phyloP scores from a whole-genome alignment of 1,140 invertebrate species.

The Maniola jurtina region DNA sequence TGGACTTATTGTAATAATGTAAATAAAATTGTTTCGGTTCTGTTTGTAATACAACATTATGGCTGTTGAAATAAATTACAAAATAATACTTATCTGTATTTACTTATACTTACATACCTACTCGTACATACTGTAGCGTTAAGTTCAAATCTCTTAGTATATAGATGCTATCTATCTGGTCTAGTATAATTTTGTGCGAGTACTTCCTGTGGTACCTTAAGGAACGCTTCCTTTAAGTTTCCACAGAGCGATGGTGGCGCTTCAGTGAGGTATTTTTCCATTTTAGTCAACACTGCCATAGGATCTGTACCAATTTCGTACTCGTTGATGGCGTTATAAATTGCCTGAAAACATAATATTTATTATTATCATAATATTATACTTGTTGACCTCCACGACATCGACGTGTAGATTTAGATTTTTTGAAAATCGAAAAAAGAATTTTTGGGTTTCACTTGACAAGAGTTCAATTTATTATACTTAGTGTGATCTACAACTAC shows the following conservation, averaged over 20 bases:
- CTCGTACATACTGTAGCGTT: no score
- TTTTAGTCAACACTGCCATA: conserved; percentile 41
- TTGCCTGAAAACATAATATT: conserved; percentile 47
- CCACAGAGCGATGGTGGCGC: conserved; percentile 54
- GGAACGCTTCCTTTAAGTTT: conserved; percentile 55
- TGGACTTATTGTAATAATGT: conserved; percentile 7
- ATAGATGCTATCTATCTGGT: conserved; percentile 40
- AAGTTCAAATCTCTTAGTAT: no score
- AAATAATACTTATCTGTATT: no score
- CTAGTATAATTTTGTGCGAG: conserved; percentile 34
- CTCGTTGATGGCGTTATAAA: conserved; percentile 58
- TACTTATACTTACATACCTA: no score
- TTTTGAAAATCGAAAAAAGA: no score
- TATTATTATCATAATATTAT: no score
- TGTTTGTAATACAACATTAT: not conserved
- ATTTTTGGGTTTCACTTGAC: no score
- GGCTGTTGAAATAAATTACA: not conserved
- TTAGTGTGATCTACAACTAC: no score
- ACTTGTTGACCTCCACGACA: no score
- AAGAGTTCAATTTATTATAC: no score
- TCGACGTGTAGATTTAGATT: no score
- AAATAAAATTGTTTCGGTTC: not conserved
- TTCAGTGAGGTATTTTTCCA: conserved; percentile 52
- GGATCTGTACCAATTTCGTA: conserved; percentile 51
- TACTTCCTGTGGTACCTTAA: conserved; percentile 47